Percentiles rank a stretch among this genome's conserved stretches.
Conservation (phyloP, 2,797 vertebrate genomes). For the Luscinia luscinia region DNA sequence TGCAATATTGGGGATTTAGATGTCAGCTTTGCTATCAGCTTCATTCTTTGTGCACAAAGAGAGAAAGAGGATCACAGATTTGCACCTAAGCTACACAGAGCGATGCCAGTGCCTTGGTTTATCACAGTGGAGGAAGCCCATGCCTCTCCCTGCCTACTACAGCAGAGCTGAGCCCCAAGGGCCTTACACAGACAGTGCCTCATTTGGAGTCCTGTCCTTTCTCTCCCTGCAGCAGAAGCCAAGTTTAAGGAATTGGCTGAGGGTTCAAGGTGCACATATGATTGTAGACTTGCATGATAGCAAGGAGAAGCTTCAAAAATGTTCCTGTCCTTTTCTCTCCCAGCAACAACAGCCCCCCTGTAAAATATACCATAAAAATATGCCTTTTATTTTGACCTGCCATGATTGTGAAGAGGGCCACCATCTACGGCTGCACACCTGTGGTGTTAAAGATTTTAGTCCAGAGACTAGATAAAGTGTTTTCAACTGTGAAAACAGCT, state of each 20-base stretch:
- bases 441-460: not conserved
- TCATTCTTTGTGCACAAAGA: slow-evolving; percentile 41
- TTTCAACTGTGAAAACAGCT: not conserved
- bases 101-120: not conserved
- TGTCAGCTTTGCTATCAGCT: slow-evolving; percentile 28
- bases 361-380: not conserved
- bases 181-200: not conserved
- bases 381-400: not conserved
- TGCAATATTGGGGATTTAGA: slow-evolving; percentile 53
- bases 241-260: not conserved
- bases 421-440: not conserved
- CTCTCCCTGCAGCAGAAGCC: not conserved
- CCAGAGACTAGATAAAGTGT: not conserved
- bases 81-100: slow-evolving; percentile 21
- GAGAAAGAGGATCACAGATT: slow-evolving; percentile 47
- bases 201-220: not conserved
- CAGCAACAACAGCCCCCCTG: not conserved
- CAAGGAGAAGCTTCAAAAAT: not conserved
- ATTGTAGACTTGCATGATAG: not conserved
- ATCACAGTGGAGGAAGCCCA: not conserved
- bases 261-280: not conserved
- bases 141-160: not conserved
- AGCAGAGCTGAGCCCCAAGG: not conserved
- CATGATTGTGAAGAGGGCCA: not conserved
- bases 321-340: not conserved